phyloP scores from a whole-genome alignment of 2,797 vertebrate genomes.

The Neosalanx taihuensis region DNA sequence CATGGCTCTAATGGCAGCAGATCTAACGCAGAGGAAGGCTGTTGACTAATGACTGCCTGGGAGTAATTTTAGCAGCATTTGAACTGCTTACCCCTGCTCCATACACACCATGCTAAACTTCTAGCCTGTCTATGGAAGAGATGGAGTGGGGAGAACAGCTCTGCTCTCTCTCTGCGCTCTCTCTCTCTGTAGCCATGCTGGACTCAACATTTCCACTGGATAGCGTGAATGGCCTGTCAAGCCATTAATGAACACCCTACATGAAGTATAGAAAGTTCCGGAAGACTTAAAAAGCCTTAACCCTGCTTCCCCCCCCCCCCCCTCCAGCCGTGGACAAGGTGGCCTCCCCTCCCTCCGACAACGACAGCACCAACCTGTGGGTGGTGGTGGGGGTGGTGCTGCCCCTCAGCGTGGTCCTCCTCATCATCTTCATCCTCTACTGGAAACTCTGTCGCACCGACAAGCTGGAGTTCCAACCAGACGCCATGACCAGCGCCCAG shows the following conservation, averaged over 20 bases:
- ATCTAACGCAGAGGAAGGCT: background rate
- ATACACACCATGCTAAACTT: constrained; percentile 30
- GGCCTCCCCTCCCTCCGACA: constrained; percentile 71
- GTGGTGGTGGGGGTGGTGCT: constrained; percentile 91
- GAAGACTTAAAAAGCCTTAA: background rate
- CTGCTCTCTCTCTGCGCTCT: constrained; percentile 11
- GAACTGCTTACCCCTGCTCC: constrained; percentile 35
- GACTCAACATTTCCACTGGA: constrained; percentile 34
- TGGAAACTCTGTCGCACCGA: constrained; percentile 98
- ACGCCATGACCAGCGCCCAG: constrained; percentile 89
- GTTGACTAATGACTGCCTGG: constrained; percentile 15
- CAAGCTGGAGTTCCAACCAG: constrained; percentile 97
- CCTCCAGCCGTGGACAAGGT: constrained; percentile 85
- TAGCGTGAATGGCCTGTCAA: constrained; percentile 51
- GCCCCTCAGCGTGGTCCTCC: constrained; percentile 84
- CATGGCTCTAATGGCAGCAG: background rate
- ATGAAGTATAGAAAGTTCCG: constrained; percentile 12
- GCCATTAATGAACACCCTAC: constrained; percentile 45
- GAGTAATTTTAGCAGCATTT: constrained; percentile 45
- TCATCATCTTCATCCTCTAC: constrained; percentile 93
- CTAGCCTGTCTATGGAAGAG: constrained; percentile 46
- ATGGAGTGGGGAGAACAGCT: constrained; percentile 49
- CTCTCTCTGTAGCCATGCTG: constrained; percentile 21
- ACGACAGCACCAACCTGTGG: constrained; percentile 88
- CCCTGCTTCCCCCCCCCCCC: background rate